Evolutionary conservation across 2,888 invertebrate genomes (phyloP).

Genomic region (Petrophora chlorosata): DNA sequence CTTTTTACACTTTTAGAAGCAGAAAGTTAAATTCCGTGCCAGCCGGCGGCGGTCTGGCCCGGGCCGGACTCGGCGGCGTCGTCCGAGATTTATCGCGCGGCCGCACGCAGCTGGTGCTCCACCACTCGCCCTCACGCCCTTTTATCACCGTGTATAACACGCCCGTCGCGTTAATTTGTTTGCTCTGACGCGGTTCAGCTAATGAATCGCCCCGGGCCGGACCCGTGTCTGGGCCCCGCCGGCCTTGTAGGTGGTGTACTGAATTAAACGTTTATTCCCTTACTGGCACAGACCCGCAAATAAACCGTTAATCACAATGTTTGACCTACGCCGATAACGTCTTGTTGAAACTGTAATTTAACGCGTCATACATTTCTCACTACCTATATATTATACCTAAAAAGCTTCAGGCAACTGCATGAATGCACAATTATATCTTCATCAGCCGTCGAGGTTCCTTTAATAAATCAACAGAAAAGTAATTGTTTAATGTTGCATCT

Average conservation of each 20-base stretch:
- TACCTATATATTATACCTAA: constrained; percentile 12
- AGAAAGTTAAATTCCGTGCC: too few species aligned
- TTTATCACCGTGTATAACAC: constrained; percentile 79
- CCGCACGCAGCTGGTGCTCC: constrained; percentile 73
- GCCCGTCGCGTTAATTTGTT: constrained; percentile 81
- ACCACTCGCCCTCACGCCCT: constrained; percentile 75
- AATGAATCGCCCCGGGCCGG: constrained; percentile 79
- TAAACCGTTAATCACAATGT: constrained; percentile 74
- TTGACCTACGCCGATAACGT: constrained; percentile 47
- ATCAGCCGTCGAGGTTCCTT: not conserved
- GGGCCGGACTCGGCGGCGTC: constrained; percentile 39
- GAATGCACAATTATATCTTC: not conserved
- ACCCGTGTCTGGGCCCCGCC: constrained; percentile 70
- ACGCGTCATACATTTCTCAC: constrained; percentile 13
- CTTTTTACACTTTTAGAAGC: too few species aligned
- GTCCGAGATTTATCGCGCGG: constrained; percentile 69
- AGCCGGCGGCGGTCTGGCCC: constrained; percentile 20
- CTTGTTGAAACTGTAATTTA: constrained; percentile 42
- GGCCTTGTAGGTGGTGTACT: constrained; percentile 47
- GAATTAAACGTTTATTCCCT: constrained; percentile 76
- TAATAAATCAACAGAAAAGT: not conserved
- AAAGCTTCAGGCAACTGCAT: not conserved
- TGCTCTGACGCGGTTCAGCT: constrained; percentile 78
- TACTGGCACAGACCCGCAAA: constrained; percentile 69
- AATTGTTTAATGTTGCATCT: constrained; percentile 44